phyloP scores from a whole-genome alignment of 2,888 invertebrate genomes.

The Venustoraphidia nigricollis region DNA sequence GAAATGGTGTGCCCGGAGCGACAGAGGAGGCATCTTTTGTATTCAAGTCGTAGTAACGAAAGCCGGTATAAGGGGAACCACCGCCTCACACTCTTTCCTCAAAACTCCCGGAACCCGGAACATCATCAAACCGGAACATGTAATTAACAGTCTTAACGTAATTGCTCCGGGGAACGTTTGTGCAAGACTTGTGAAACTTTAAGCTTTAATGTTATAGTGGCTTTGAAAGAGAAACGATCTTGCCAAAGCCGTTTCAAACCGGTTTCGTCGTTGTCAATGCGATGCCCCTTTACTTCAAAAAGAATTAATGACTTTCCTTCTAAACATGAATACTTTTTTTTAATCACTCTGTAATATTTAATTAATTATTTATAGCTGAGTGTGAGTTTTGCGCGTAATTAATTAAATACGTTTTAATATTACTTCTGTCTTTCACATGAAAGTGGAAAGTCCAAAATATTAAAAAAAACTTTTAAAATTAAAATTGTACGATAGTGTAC shows the following conservation, averaged over 20 bases:
- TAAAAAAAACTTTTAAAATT: no score
- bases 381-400: no score
- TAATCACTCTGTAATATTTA: no score
- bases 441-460: no score
- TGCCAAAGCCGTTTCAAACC: not conserved
- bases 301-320: no score
- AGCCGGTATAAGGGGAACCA: slow-evolving; percentile 7
- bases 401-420: no score
- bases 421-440: no score
- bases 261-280: no score
- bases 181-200: slow-evolving; percentile 31
- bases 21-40: slow-evolving; percentile 5
- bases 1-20: not conserved
- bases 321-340: no score
- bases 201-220: not conserved
- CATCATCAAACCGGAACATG: slow-evolving; percentile 21
- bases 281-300: no score
- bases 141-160: slow-evolving; percentile 34
- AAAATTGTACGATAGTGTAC: no score
- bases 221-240: not conserved
- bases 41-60: slow-evolving; percentile 7
- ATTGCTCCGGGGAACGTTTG: slow-evolving; percentile 33
- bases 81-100: slow-evolving; percentile 2
- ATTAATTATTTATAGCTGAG: no score
- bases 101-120: slow-evolving; percentile 1